Base-by-base conservation (phyloP, 1,140 invertebrate genomes). In the Atta colombica region DNA sequence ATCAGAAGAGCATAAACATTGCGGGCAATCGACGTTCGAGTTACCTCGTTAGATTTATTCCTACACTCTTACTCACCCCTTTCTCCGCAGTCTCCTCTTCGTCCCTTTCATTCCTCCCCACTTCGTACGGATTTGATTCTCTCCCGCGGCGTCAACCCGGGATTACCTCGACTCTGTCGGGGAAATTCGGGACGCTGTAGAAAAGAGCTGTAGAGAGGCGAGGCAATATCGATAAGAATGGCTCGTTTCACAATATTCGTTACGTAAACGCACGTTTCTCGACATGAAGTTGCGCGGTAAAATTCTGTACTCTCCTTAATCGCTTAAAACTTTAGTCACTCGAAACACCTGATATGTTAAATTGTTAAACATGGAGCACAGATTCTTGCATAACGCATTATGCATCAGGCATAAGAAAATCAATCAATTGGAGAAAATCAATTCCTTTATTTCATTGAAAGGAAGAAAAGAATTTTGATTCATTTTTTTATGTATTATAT, bases 1-100 rank as follows among this genome's bases (percentile, higher is more conserved):
- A 80, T 51, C 60, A 49, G 45, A 68, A 66, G 74, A 87, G 80
- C 69, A 90, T 91, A 92, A 91, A 93, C 74, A 93, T 89, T 61
- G 25, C 68, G 45, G 87, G 86, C 77, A 61, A 85, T 89, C 85
- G 85, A 78, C 82, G 84, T 84, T 81, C 81, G 45, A 88, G 87
- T 84, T 75, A 88, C 58, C 66, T 77, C 53, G 63, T 58, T 80
- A 66, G 16, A 60, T 45, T 49, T 45, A 45, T 63, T n/a, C 55
- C 39, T 25, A 16, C 39, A 12, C 35, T 68, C 35, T 68, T 45
- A 21, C n/a, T 31, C 61, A 12, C 66, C 31, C 35, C 8, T n/a
- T 39, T 10, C 49, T 51, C 49, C 14, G 14, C 49, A 3, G 39
- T 51, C 49, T 51, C 49, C 49, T 51, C 49, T 14, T 51, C 14